Percentiles rank a stretch among this genome's conserved stretches.
phyloP scores from a whole-genome alignment of 2,797 vertebrate species.

The Eurystomus glaucurus region DNA sequence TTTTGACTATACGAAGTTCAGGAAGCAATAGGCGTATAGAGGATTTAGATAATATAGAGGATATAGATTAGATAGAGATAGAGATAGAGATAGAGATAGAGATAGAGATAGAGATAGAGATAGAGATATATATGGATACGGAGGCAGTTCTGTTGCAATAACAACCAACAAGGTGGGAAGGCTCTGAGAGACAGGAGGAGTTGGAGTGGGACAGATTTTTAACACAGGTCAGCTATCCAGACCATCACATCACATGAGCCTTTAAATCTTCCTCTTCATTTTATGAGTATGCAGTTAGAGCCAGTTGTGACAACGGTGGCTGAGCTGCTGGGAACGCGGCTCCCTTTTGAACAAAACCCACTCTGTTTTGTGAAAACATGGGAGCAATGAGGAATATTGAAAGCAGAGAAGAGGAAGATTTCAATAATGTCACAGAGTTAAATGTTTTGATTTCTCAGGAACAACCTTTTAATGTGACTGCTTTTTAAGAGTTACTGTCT shows the following conservation, averaged over 20 bases:
- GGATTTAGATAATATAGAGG: too few species aligned
- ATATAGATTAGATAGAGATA: neutral
- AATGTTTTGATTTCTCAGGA: constrained; percentile 50
- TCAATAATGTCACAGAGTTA: constrained; percentile 12
- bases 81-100: too few species aligned
- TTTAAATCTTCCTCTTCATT: neutral
- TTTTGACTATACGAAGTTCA: neutral
- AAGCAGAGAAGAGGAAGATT: constrained; percentile 1
- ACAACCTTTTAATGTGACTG: neutral
- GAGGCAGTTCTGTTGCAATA: neutral
- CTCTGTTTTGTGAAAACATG: neutral
- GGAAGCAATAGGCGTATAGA: neutral
- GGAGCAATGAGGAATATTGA: neutral
- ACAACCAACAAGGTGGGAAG: neutral
- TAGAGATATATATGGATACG: neutral
- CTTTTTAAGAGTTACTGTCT: constrained; percentile 37
- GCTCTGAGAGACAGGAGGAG: neutral
- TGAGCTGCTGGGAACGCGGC: neutral
- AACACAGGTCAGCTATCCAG: neutral
- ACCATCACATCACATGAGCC: neutral
- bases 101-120: too few species aligned
- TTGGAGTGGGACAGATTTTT: neutral
- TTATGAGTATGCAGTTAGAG: neutral
- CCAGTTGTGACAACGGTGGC: neutral
- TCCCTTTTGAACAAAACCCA: neutral